Evolutionary conservation across 2,797 vertebrate species (phyloP), one percentile per base, ranked within the genome.

Genomic region (Chaenodraco wilsoni): DNA sequence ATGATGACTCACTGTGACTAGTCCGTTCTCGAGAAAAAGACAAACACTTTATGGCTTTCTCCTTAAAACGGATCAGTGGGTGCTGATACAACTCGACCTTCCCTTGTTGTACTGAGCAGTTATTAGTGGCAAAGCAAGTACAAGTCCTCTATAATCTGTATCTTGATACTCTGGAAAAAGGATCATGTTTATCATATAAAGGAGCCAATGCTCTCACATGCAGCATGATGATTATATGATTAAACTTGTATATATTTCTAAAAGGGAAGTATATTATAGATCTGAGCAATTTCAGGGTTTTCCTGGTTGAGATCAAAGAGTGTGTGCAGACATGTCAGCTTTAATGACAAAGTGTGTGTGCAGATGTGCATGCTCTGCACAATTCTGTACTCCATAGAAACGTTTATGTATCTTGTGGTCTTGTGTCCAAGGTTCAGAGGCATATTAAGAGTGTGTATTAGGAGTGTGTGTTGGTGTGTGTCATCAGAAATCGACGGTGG

Each of bases 401-500:
- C 49, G 16, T 60, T 79, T 84, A 68, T 88, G 69, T 69, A 66
- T 78, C 69, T 75, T 87, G 88, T 55, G 90, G 89, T 88, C 76
- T 69, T 16, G 50, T 21, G 77, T 62, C 62, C 74, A 31, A 9
- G 54, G 65, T 69, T 57, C 72, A 61, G 45, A 27, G 43, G 62
- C 54, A 51, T 90, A 89, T 90, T 90, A 84, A 21, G 71, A 54
- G 78, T 80, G 79, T 83, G 82, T 80, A 78, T 85, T 81, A 79
- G 65, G 27, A 78, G 69, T 48, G 79, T 76, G 73, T 70, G 76
- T 74, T 17, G 11, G 76, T 78, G 70, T 71, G 77, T 80, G 82
- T 85, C 75, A 67, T 91, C 84, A 86, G 69, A 84, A 88, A 86
- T 91, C 72, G 54, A 89, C 82, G 87, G 86, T 86, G 87, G 87